A percentile compares a stretch with the other conserved stretches of the same genome.
Conservation (phyloP, 2,888 invertebrate genomes). For the Balanococcus diminutus region DNA sequence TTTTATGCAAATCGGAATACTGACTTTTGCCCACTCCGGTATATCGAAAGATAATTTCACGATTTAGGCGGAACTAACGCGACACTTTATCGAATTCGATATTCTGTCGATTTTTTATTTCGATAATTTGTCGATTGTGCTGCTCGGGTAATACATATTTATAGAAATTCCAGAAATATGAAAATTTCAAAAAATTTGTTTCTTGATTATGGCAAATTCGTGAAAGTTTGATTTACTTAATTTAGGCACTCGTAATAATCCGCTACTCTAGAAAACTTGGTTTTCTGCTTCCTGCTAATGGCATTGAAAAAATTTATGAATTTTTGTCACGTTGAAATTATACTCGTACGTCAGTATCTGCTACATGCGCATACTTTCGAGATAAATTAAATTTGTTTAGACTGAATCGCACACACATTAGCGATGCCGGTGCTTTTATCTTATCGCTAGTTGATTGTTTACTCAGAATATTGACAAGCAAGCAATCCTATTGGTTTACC, state of each 20-base stretch:
- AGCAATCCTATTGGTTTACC: neutral
- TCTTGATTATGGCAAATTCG: too few species aligned
- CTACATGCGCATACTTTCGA: neutral
- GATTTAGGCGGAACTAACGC: too few species aligned
- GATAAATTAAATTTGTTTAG: neutral
- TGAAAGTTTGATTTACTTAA: neutral
- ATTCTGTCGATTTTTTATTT: too few species aligned
- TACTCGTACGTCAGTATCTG: neutral
- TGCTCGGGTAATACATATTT: too few species aligned
- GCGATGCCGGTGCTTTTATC: neutral
- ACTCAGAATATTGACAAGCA: neutral
- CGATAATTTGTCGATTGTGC: neutral
- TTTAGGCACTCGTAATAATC: too few species aligned
- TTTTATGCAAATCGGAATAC: too few species aligned
- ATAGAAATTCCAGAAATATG: too few species aligned
- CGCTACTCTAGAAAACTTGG: neutral
- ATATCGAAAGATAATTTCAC: too few species aligned
- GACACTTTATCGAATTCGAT: too few species aligned
- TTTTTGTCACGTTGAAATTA: neutral
- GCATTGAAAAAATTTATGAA: neutral
- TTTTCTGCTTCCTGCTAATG: neutral
- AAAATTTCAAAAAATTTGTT: too few species aligned
- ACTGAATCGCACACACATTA: neutral
- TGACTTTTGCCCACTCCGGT: too few species aligned
- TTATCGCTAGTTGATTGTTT: neutral